Conservation (phyloP, 2,888 invertebrate species). For the Clivina fossor region DNA sequence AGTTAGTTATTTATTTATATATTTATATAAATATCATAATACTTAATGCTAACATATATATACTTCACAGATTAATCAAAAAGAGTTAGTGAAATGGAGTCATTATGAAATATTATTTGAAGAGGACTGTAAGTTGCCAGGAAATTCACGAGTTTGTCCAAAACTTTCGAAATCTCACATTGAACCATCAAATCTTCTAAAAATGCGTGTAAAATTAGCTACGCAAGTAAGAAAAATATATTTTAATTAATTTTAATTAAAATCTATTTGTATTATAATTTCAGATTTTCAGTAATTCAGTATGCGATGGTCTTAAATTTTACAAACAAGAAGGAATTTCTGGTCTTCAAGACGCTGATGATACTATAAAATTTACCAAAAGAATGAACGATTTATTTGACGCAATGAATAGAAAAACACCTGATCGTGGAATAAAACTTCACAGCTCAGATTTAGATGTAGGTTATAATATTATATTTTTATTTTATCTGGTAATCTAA, state of each 20-base stretch:
- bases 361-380: slow-evolving; percentile 18
- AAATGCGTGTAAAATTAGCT: slow-evolving; percentile 36
- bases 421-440: too few species aligned
- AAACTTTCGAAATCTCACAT: slow-evolving; percentile 31
- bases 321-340: slow-evolving; percentile 8
- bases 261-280: slow-evolving; percentile 5
- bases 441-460: too few species aligned
- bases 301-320: slow-evolving; percentile 16
- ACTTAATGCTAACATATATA: slow-evolving; percentile 11
- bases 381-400: slow-evolving; percentile 19
- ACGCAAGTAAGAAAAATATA: slow-evolving; percentile 21
- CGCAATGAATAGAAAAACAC: slow-evolving; percentile 21
- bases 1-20: slow-evolving; percentile 28
- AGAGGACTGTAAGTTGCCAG: slow-evolving; percentile 23
- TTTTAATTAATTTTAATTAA: slow-evolving; percentile 1
- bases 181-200: slow-evolving; percentile 25
- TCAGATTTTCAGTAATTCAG: slow-evolving; percentile 33
- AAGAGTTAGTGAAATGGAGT: slow-evolving; percentile 25
- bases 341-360: slow-evolving; percentile 7
- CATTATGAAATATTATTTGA: slow-evolving; percentile 30
- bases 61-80: slow-evolving; percentile 18
- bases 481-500: too few species aligned
- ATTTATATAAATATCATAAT: slow-evolving; percentile 15
- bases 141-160: slow-evolving; percentile 30
- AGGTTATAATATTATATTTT: too few species aligned